A percentile compares a stretch with the other conserved stretches of the same genome.
Evolutionary conservation across 2,888 invertebrate species (phyloP).

Genomic region (Penaeus monodon): DNA sequence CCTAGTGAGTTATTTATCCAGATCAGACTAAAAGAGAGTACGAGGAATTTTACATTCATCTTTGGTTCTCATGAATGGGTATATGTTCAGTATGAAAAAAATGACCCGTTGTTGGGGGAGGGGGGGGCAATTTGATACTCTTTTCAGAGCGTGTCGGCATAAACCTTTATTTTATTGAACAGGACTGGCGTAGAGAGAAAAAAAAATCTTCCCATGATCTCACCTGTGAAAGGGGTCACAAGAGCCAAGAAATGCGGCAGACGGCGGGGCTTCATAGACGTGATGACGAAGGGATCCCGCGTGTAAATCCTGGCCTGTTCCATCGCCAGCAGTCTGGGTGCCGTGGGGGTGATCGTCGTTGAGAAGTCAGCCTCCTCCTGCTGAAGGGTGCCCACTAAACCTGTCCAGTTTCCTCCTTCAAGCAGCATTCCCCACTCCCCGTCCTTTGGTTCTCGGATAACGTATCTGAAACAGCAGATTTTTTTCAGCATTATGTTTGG

Average conservation of each 20-base stretch:
- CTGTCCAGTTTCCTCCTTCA: constrained; percentile 49
- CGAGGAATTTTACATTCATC: too few relatives aligned
- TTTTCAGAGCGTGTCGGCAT: too few relatives aligned
- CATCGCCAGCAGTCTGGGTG: constrained; percentile 15
- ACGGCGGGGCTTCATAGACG: constrained; percentile 39
- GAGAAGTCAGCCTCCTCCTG: constrained; percentile 49
- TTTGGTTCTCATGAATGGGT: too few relatives aligned
- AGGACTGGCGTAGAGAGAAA: too few relatives aligned
- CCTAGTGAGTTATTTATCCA: too few relatives aligned
- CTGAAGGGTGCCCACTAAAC: constrained; percentile 48
- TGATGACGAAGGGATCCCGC: constrained; percentile 44
- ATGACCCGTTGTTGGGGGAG: too few relatives aligned
- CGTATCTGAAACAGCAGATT: constrained; percentile 30
- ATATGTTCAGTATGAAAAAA: too few relatives aligned
- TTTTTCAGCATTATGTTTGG: too few relatives aligned
- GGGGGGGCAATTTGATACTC: too few relatives aligned
- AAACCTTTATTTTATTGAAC: too few relatives aligned
- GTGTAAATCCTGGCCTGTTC: constrained; percentile 44
- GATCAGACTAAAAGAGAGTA: too few relatives aligned
- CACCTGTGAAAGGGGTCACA: constrained; percentile 48
- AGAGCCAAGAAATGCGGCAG: constrained; percentile 32
- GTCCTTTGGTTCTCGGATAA: constrained; percentile 32
- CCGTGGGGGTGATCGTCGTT: constrained; percentile 30
- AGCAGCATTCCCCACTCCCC: constrained; percentile 34
- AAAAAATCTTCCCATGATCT: too few relatives aligned